Percentiles rank a stretch among this genome's conserved stretches.
These are phyloP conservation scores for Mactromeris polynyma DNA, from an alignment of 2,888 invertebrate species.

Conservation along the genomic window DNA sequence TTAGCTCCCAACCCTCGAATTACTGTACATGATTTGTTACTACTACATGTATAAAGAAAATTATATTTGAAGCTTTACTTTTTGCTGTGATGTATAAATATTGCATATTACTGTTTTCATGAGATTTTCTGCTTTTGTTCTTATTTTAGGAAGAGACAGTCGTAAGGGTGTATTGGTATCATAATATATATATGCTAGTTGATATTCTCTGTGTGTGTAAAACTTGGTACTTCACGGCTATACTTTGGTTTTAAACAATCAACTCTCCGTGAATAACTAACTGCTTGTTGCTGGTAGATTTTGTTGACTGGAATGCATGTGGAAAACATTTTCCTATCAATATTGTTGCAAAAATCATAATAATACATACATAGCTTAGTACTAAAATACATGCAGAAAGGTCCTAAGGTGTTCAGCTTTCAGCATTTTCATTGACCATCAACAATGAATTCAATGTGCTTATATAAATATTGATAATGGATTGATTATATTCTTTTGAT, in stretches of 20 bases:
- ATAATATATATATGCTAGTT: slow-evolving; percentile 6
- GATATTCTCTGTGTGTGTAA: background rate
- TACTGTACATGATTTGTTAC: background rate
- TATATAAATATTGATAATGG: too few relatives aligned
- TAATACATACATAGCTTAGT: background rate
- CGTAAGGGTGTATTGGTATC: slow-evolving; percentile 23
- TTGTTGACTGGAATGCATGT: background rate
- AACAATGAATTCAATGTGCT: too few relatives aligned
- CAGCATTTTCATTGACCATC: too few relatives aligned
- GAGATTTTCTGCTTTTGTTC: background rate
- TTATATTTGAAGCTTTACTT: background rate
- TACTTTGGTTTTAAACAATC: slow-evolving; percentile 12
- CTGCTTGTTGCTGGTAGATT: slow-evolving; percentile 4
- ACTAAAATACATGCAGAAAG: background rate
- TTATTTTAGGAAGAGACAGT: slow-evolving; percentile 9
- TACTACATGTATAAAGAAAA: background rate
- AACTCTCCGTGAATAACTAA: slow-evolving; percentile 9
- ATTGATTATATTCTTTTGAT: too few relatives aligned
- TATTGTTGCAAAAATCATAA: background rate
- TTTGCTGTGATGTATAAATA: background rate
- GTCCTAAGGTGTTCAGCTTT: too few relatives aligned
- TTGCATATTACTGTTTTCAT: background rate
- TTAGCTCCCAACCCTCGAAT: background rate
- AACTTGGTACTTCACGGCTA: slow-evolving; percentile 8
- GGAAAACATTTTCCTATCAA: background rate